Evolutionary conservation across 2,888 invertebrate species (phyloP).

Genomic region (Strigamia transsilvanica): DNA sequence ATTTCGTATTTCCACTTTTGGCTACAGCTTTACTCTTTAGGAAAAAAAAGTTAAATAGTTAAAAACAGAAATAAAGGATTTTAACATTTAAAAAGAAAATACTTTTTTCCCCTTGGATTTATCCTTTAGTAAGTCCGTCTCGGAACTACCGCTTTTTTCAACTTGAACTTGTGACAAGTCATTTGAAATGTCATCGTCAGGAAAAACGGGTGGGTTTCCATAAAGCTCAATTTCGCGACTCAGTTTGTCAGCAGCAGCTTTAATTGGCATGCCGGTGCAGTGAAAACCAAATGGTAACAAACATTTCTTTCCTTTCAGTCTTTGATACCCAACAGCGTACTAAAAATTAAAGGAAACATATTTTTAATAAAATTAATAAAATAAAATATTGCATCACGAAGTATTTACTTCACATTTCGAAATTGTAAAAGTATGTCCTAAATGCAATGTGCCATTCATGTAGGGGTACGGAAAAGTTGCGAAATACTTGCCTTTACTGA

Average conservation of each 20-base stretch:
- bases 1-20: slow-evolving; percentile 87
- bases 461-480: slow-evolving; percentile 98
- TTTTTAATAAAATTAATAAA: neutral
- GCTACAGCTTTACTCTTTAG: slow-evolving; percentile 90
- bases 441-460: slow-evolving; percentile 97
- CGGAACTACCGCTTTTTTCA: slow-evolving; percentile 60
- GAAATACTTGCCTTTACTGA: slow-evolving; percentile 78
- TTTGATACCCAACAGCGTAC: slow-evolving; percentile 73
- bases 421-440: slow-evolving; percentile 96
- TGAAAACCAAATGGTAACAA: slow-evolving; percentile 98
- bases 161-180: slow-evolving; percentile 64
- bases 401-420: slow-evolving; percentile 90
- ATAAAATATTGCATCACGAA: no score
- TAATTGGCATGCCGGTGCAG: slow-evolving; percentile 99
- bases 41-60: neutral
- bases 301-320: slow-evolving; percentile 78
- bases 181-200: slow-evolving; percentile 65
- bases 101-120: slow-evolving; percentile 91
- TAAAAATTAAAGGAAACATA: slow-evolving; percentile 62
- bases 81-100: no score
- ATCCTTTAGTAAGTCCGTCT: slow-evolving; percentile 68
- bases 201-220: slow-evolving; percentile 93
- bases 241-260: slow-evolving; percentile 97
- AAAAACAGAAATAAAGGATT: neutral
- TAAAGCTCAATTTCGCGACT: slow-evolving; percentile 90